Base-by-base conservation (phyloP, 2,113 vertebrate genomes). In the Calypte anna region DNA sequence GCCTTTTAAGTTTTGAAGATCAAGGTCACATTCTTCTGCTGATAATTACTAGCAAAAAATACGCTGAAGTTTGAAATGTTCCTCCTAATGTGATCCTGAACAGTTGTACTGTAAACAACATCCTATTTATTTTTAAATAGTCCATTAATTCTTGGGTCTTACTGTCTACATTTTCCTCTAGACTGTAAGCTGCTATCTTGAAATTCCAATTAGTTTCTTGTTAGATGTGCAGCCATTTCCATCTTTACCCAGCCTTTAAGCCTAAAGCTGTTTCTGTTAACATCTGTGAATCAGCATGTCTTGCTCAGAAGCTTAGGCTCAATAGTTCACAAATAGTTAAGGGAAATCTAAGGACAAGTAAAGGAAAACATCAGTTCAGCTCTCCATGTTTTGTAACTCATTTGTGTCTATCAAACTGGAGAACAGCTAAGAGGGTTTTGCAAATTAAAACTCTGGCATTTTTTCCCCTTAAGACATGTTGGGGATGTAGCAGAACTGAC, bases 61-160 rank as follows among this genome's bases (percentile, higher is more conserved):
- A 88, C 1, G 6, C 57, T 81, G 30, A 90, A 90, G 46, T 83
- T 55, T 66, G 82, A 81, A 86, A 90, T 74, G 73, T 48, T 86
- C 55, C 24, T 77, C 51, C 51, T 53, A 77, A 38, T 74, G 67
- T 62, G 67, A 94, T 93, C 64, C 38, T 78, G 33, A 95, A 83
- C 59, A 78, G 28, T 55, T 94, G 43, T 55, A 74, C 48, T 82
- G 62, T 66, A 95, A 90, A 68, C 36, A 90, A 64, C 12, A 17
- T 51, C 80, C 50, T 73, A 18, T 90, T 80, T 91, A 36, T 74
- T 96, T 74, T 93, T 12, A 93, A 83, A 78, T 27, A 80, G 38
- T 50, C 14, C 17, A 75, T 48, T 82, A 82, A 63, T 74, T 94
- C 43, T 81, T 90, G 21, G 15, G 48, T 86, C 31, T 82, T 64